phyloP scores from a whole-genome alignment of 2,888 invertebrate genomes.

The Meloe dianella region DNA sequence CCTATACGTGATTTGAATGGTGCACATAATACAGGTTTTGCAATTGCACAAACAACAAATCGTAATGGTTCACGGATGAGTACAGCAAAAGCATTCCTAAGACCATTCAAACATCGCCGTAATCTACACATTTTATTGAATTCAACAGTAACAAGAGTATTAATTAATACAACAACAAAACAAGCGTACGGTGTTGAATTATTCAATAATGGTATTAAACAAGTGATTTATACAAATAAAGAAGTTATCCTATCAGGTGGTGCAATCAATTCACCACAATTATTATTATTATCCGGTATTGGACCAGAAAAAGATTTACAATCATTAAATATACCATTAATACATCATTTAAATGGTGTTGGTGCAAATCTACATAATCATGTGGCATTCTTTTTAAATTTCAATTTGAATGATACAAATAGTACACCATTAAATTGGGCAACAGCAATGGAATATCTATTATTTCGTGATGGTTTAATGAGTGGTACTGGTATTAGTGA shows the following conservation, averaged over 20 bases:
- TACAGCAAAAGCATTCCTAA: conserved; percentile 80
- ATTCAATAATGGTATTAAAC: conserved; percentile 64
- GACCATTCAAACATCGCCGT: conserved; percentile 75
- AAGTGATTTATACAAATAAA: conserved; percentile 69
- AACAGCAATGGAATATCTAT: conserved; percentile 87
- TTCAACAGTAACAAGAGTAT: conserved; percentile 77
- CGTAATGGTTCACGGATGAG: conserved; percentile 85
- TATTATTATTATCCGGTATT: conserved; percentile 88
- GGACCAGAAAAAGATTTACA: conserved; percentile 77
- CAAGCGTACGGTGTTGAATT: conserved; percentile 81
- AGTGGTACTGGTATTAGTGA: conserved; percentile 88
- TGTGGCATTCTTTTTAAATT: conserved; percentile 79
- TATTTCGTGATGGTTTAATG: conserved; percentile 88
- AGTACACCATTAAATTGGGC: conserved; percentile 90
- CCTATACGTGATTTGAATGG: conserved; percentile 83
- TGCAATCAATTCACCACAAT: conserved; percentile 92
- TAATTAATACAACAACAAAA: conserved; percentile 76
- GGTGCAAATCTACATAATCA: conserved; percentile 88
- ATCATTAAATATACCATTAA: conserved; percentile 66
- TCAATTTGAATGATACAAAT: conserved; percentile 83
- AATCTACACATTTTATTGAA: conserved; percentile 87
- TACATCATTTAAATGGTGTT: conserved; percentile 80
- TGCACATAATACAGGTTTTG: conserved; percentile 78
- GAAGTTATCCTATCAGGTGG: conserved; percentile 70
- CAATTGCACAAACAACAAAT: conserved; percentile 87